phyloP scores from a whole-genome alignment of 2,113 vertebrate genomes.

The Lepus europaeus region DNA sequence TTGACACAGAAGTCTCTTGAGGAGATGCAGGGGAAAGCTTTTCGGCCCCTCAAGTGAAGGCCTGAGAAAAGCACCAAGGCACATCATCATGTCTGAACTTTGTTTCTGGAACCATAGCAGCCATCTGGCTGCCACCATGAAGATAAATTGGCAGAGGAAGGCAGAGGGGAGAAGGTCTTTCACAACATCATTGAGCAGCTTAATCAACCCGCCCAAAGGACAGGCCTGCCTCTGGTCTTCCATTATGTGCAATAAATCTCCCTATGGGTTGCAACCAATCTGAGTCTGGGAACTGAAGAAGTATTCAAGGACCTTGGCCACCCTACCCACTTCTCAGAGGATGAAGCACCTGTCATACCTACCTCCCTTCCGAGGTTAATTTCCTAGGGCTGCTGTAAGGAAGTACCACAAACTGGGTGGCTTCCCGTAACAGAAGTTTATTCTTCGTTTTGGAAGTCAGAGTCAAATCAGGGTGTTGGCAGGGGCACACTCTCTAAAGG shows the following conservation, averaged over 20 bases:
- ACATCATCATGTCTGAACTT: neutral
- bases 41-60: neutral
- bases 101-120: neutral
- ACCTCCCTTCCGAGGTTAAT: neutral
- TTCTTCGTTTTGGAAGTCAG: neutral
- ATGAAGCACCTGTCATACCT: neutral
- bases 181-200: neutral
- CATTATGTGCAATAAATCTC: neutral
- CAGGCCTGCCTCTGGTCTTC: neutral
- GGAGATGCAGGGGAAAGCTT: neutral
- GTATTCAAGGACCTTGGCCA: neutral
- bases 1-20: neutral
- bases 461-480: neutral
- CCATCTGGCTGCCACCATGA: neutral
- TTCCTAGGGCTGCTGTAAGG: neutral
- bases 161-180: neutral
- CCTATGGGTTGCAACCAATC: neutral
- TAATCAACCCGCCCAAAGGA: neutral
- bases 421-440: neutral
- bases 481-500: neutral
- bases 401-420: neutral
- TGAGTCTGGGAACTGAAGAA: neutral
- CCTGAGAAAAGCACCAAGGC: neutral
- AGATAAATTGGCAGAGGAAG: neutral
- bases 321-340: neutral